These are phyloP conservation scores for Caiman crocodilus DNA, from an alignment of 2,797 vertebrate genomes.

Conservation along the genomic window DNA sequence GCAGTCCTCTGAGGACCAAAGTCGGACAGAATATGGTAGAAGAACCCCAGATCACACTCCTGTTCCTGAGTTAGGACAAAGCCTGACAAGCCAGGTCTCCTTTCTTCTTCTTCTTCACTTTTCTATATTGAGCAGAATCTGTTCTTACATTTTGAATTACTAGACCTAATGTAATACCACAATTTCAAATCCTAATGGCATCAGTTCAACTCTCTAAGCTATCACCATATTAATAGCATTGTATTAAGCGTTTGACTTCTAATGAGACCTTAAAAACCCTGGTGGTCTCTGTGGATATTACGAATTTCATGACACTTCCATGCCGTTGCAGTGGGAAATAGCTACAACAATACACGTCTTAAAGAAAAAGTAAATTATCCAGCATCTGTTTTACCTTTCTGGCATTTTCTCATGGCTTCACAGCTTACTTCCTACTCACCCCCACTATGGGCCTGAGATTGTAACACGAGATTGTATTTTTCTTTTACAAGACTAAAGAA, in stretches of 20 bases:
- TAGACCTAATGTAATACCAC: background rate
- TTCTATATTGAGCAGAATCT: background rate
- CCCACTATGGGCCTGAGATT: background rate
- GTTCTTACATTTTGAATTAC: background rate
- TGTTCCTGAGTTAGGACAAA: background rate
- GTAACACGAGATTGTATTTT: background rate
- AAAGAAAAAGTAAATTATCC: accelerated
- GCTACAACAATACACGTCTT: accelerated
- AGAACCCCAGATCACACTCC: background rate
- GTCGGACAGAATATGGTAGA: background rate
- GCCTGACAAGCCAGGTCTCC: background rate
- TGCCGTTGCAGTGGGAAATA: background rate
- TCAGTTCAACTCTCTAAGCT: background rate
- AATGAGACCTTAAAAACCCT: background rate
- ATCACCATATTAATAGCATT: background rate
- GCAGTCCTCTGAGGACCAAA: background rate
- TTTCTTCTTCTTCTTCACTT: background rate
- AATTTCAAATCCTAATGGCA: background rate
- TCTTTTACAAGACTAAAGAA: background rate
- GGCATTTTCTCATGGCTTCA: background rate
- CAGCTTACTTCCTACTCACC: background rate
- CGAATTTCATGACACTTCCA: background rate
- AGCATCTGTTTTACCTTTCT: background rate
- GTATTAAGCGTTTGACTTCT: background rate
- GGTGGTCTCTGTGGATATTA: background rate